These are phyloP conservation scores for Phylloscopus trochilus DNA, from an alignment of 2,113 vertebrate species.

Conservation along the genomic window DNA sequence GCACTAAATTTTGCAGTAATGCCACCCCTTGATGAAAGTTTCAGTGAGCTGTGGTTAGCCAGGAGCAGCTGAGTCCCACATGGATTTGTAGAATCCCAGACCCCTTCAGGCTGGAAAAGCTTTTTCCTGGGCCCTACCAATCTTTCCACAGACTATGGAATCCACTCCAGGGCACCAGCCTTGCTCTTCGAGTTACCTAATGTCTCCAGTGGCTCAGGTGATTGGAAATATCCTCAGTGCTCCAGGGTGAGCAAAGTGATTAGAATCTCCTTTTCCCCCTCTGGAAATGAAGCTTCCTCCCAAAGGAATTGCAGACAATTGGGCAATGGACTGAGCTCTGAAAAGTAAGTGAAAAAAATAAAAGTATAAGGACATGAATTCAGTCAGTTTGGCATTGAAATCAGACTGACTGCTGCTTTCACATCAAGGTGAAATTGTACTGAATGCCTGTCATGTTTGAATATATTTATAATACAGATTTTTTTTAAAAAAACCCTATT, in stretches of 20 bases:
- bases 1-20: neutral
- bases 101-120: neutral
- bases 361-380: neutral
- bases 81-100: neutral
- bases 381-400: neutral
- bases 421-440: neutral
- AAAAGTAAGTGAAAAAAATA: neutral
- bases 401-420: neutral
- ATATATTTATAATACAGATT: neutral
- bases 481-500: neutral
- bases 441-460: neutral
- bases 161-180: neutral
- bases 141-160: neutral
- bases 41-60: neutral
- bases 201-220: neutral
- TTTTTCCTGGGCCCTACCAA: neutral
- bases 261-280: neutral
- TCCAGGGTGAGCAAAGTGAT: neutral
- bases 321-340: neutral
- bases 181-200: neutral
- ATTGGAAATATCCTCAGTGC: neutral
- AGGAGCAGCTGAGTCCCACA: neutral
- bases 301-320: neutral
- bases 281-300: neutral
- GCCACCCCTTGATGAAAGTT: neutral